These are phyloP conservation scores for Scaptomyza pallida DNA, from an alignment of 1,140 invertebrate species.

Conservation along the genomic window DNA sequence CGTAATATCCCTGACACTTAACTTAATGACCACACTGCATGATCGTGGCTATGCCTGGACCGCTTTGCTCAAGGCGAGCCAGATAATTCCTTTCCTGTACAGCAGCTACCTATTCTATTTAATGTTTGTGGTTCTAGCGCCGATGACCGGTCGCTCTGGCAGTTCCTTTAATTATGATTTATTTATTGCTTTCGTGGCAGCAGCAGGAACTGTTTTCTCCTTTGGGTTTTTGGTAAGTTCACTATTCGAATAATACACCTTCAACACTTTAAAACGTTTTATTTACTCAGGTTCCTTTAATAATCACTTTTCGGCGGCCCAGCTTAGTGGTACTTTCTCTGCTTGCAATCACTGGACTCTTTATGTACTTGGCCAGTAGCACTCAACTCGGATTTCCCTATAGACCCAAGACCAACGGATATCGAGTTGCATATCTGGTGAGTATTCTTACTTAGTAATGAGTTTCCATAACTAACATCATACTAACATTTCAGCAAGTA, in stretches of 20 bases:
- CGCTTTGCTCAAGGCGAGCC: conserved; percentile 84
- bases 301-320: conserved; percentile 65
- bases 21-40: conserved; percentile 60
- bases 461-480: no score
- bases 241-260: no score
- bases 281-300: conserved; percentile 67
- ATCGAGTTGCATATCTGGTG: conserved; percentile 88
- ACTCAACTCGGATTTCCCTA: conserved; percentile 91
- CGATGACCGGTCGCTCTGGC: conserved; percentile 87
- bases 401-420: conserved; percentile 87
- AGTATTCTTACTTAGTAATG: no score
- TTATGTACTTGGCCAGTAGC: conserved; percentile 86
- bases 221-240: conserved; percentile 71
- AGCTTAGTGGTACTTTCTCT: conserved; percentile 46
- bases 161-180: conserved; percentile 86
- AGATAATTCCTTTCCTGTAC: conserved; percentile 83
- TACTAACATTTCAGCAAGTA: conserved; percentile 86
- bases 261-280: no score
- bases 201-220: conserved; percentile 73
- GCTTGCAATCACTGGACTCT: conserved; percentile 84
- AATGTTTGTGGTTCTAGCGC: conserved; percentile 88
- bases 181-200: conserved; percentile 84
- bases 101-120: conserved; percentile 87
- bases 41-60: conserved; percentile 86
- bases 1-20: conserved; percentile 43